Percentiles rank a stretch among this genome's conserved stretches.
These are phyloP conservation scores for Varanus komodoensis DNA, from an alignment of 2,113 vertebrate genomes.

Conservation along the genomic window DNA sequence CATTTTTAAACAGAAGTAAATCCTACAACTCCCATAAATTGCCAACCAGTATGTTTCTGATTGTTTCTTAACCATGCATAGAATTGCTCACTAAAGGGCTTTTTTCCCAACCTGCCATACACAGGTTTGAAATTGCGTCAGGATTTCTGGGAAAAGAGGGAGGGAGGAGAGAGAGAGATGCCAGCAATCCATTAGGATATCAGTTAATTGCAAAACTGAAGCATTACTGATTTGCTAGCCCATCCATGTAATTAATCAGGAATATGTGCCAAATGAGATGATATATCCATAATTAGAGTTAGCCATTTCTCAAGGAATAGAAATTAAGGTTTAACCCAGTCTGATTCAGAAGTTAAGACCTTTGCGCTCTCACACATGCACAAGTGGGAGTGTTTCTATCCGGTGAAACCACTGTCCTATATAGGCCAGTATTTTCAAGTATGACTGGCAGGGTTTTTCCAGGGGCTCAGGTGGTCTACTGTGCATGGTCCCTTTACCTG, in stretches of 20 bases:
- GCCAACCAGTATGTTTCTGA: too few species aligned
- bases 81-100: not conserved
- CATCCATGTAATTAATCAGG: constrained; percentile 36
- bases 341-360: not conserved
- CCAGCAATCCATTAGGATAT: constrained; percentile 22
- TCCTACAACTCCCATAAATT: too few species aligned
- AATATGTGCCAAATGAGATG: not conserved
- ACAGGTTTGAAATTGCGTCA: not conserved
- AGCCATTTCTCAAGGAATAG: not conserved
- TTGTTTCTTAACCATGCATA: too few species aligned
- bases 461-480: not conserved
- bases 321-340: not conserved
- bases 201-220: constrained; percentile 56
- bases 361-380: not conserved
- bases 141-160: not conserved
- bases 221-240: constrained; percentile 48
- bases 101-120: not conserved
- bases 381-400: too few species aligned
- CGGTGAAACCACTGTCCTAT: too few species aligned
- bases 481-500: not conserved
- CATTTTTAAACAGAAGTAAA: not conserved
- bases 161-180: not conserved
- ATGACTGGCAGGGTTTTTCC: not conserved
- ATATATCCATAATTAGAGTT: not conserved
- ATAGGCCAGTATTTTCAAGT: too few species aligned